phyloP scores from a whole-genome alignment of 1,140 invertebrate species.

The Drosophila teissieri region DNA sequence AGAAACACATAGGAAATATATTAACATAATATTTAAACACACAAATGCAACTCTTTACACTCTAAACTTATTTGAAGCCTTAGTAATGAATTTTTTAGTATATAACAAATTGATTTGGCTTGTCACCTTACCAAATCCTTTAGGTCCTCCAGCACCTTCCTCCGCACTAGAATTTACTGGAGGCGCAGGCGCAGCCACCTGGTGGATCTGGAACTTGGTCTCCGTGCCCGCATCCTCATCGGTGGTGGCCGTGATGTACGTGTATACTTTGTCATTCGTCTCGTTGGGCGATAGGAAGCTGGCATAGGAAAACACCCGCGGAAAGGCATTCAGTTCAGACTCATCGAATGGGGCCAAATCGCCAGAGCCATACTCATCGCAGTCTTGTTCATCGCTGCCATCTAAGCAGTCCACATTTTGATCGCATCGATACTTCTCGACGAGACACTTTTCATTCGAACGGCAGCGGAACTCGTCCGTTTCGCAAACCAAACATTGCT shows the following conservation, averaged over 20 bases:
- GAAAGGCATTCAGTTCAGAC: slow-evolving; percentile 72
- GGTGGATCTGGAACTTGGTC: slow-evolving; percentile 70
- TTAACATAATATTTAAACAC: not conserved
- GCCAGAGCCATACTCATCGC: slow-evolving; percentile 78
- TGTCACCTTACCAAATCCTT: slow-evolving; percentile 73
- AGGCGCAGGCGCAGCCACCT: slow-evolving; percentile 50
- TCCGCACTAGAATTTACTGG: slow-evolving; percentile 53
- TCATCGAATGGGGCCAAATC: slow-evolving; percentile 63
- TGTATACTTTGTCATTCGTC: slow-evolving; percentile 75
- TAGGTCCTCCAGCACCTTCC: slow-evolving; percentile 52
- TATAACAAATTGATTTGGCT: not conserved
- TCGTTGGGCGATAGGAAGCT: slow-evolving; percentile 79
- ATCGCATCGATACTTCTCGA: slow-evolving; percentile 91
- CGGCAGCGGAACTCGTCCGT: slow-evolving; percentile 86
- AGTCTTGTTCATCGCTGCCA: slow-evolving; percentile 91
- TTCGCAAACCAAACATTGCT: slow-evolving; percentile 86
- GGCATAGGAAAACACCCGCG: slow-evolving; percentile 74
- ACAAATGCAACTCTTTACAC: no score
- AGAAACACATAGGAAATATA: not conserved
- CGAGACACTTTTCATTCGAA: slow-evolving; percentile 88
- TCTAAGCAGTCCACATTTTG: slow-evolving; percentile 91
- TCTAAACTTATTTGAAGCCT: no score
- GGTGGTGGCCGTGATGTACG: slow-evolving; percentile 72
- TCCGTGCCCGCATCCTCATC: slow-evolving; percentile 75
- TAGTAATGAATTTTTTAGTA: no score